phyloP scores from a whole-genome alignment of 2,797 vertebrate species.

The Siniperca obscura region DNA sequence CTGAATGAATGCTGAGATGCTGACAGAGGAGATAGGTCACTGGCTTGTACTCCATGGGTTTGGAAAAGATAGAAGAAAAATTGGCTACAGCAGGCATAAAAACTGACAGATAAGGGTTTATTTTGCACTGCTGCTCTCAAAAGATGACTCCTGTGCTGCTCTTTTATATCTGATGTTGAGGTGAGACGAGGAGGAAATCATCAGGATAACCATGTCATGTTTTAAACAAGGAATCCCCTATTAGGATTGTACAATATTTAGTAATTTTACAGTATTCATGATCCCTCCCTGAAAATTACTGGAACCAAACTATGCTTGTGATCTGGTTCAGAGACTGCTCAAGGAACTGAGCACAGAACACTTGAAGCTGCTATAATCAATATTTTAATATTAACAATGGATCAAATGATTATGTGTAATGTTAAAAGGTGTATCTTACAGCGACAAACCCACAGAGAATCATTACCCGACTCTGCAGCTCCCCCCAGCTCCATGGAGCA shows the following conservation, averaged over 20 bases:
- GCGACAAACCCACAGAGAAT: no score
- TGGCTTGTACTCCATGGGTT: background rate
- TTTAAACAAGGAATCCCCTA: background rate
- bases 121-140: constrained; percentile 19
- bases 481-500: background rate
- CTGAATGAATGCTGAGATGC: constrained; percentile 20
- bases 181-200: constrained; percentile 2
- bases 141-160: constrained; percentile 8
- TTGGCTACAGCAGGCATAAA: background rate
- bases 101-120: constrained; percentile 37
- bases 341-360: background rate
- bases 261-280: background rate
- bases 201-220: background rate
- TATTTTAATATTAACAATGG: background rate
- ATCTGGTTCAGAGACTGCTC: background rate
- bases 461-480: background rate
- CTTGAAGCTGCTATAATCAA: background rate
- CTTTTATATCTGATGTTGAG: constrained; percentile 16
- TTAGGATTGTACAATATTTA: background rate
- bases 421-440: background rate
- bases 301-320: background rate
- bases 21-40: constrained; percentile 37
- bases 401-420: background rate
- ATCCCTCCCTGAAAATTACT: background rate
- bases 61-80: constrained; percentile 31